Percentiles rank a stretch among this genome's conserved stretches.
phyloP scores from a whole-genome alignment of 2,888 invertebrate species.

The Blastobasis adustella region DNA sequence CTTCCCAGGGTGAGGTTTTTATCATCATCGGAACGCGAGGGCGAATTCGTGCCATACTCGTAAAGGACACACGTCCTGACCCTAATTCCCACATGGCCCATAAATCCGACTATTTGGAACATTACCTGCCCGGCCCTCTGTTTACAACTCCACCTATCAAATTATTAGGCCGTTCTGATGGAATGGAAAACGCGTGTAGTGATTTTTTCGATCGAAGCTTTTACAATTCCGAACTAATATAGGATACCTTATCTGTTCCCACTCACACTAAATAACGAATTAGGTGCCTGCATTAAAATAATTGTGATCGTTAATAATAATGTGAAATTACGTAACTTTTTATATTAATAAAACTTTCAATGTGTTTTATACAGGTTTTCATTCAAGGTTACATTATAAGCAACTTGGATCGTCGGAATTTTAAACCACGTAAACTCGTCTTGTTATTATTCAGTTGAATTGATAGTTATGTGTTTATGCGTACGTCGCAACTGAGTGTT shows the following conservation, averaged over 20 bases:
- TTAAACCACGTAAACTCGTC: too few species aligned
- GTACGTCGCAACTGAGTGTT: too few species aligned
- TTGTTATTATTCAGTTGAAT: too few species aligned
- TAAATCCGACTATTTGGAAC: constrained; percentile 54
- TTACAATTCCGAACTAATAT: not conserved
- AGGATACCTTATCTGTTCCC: not conserved
- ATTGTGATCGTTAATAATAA: too few species aligned
- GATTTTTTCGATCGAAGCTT: constrained; percentile 7
- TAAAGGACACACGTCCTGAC: constrained; percentile 51
- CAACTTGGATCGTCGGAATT: too few species aligned
- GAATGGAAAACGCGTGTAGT: constrained; percentile 13
- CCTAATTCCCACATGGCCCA: constrained; percentile 48
- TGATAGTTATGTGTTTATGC: too few species aligned
- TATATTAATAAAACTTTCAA: too few species aligned
- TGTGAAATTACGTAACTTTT: too few species aligned
- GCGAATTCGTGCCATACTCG: constrained; percentile 34
- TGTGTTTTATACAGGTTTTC: too few species aligned
- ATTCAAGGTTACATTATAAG: too few species aligned
- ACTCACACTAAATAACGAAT: too few species aligned
- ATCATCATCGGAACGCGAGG: constrained; percentile 14
- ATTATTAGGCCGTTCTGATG: constrained; percentile 6
- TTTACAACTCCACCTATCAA: constrained; percentile 36
- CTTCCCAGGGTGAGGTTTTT: not conserved
- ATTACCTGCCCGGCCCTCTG: constrained; percentile 43
- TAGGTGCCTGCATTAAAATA: too few species aligned